Evolutionary conservation across 2,888 invertebrate species (phyloP), one percentile per base, ranked within the genome.

Genomic region (Habroteleia sp.): DNA sequence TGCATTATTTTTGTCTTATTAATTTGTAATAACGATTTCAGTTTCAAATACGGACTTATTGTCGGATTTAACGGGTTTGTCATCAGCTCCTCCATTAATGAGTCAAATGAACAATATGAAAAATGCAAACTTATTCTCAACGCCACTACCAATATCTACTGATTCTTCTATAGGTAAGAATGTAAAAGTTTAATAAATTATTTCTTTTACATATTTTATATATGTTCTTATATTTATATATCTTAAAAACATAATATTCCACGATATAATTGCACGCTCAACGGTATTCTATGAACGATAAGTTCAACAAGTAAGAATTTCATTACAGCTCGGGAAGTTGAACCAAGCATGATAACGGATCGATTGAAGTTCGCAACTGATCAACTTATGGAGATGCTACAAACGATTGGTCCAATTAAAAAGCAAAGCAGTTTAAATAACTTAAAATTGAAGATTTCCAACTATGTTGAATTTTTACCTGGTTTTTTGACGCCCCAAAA

Each of bases 401-500:
- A 83, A 58, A 76, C 81, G 2, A 79, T 88, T 6, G 81, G 83
- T 5, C 77, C 76, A 1, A 84, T 91, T 35, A 89, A 87, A 65
- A 85, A 87, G 0, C 87, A 89, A 31, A 80, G 58, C 5, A 89
- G 89, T 41, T 80, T 89, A 13, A 76, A 79, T 1, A 80, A 68
- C 0, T 65, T 90, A 1, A 79, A 79, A 74, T 76, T 46, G 0
- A 54, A 74, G 13, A 76, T 87, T 10, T 37, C 68, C 8, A 71
- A 81, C 44, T 87, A 85, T 54, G 41, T 69, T 3, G 71, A 71
- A 27, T 79, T 80, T 23, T 86, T 92, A 0, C 92, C 92, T 0
- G 92, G 92, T 4, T 91, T 92, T 0, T 81, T 92, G 20, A 95
- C 94, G 0, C 90, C 92, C 10, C 93, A 94, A 83, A 93, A 92